A percentile compares a stretch with the other conserved stretches of the same genome.
Evolutionary conservation across 2,888 invertebrate species (phyloP).

Genomic region (Trachelus troglodyta): DNA sequence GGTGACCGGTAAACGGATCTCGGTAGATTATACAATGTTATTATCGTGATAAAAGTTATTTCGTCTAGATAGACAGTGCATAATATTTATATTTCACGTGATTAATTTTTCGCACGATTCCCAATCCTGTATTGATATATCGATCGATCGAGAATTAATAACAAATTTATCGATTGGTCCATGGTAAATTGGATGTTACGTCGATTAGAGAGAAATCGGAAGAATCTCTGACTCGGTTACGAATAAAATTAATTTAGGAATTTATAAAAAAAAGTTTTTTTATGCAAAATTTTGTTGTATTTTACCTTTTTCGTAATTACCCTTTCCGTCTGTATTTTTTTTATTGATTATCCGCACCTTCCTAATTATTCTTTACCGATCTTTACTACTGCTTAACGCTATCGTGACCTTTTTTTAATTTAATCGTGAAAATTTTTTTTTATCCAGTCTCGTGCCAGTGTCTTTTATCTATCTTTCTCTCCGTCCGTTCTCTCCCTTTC

Average conservation of each 20-base stretch:
- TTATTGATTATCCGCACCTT: not conserved
- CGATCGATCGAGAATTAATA: not conserved
- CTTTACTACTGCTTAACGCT: not conserved
- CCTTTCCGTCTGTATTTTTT: not conserved
- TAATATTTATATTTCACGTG: not conserved
- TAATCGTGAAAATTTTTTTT: not conserved
- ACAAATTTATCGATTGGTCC: not conserved
- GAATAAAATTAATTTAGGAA: not conserved
- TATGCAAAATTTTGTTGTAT: too few relatives aligned
- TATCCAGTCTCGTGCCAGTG: not conserved
- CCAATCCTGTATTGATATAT: not conserved
- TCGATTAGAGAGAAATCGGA: not conserved
- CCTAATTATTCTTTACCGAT: not conserved
- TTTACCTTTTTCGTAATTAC: not conserved
- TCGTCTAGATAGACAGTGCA: not conserved
- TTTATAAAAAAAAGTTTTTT: not conserved
- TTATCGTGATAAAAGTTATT: not conserved
- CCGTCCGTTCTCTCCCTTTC: slow-evolving; percentile 17
- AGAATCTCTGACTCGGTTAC: rapidly evolving
- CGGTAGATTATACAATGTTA: not conserved
- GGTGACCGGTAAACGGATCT: not conserved
- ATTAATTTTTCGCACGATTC: not conserved
- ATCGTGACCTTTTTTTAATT: not conserved
- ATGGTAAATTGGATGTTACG: not conserved
- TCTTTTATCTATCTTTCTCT: slow-evolving; percentile 10